A percentile compares a stretch with the other conserved stretches of the same genome.
These are phyloP conservation scores for Chascanopsetta lugubris DNA, from an alignment of 2,113 vertebrate species.

Conservation along the genomic window DNA sequence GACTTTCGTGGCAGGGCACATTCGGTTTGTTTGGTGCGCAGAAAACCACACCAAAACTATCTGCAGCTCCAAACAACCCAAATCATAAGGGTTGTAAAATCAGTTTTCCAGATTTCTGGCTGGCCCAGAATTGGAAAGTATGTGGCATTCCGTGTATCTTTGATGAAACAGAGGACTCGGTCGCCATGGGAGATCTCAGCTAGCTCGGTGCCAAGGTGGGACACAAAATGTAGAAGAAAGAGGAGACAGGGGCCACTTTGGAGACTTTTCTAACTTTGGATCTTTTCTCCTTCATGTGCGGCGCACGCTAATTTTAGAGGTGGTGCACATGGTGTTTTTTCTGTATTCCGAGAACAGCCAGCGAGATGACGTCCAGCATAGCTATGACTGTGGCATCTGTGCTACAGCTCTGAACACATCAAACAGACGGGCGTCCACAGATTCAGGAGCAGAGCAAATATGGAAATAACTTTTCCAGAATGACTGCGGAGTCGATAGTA, in stretches of 20 bases:
- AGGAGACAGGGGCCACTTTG: conserved; percentile 58
- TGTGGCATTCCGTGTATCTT: conserved; percentile 70
- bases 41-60: conserved; percentile 78
- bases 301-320: conserved; percentile 78
- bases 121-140: conserved; percentile 73
- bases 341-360: conserved; percentile 76
- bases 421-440: conserved; percentile 78
- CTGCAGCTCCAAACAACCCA: conserved; percentile 75
- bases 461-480: conserved; percentile 82
- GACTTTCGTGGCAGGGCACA: conserved; percentile 51
- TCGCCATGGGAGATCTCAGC: conserved; percentile 49
- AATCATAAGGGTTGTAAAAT: conserved; percentile 76
- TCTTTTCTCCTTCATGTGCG: conserved; percentile 58
- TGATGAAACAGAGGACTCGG: conserved; percentile 66
- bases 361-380: conserved; percentile 78
- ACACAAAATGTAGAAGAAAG: conserved; percentile 59
- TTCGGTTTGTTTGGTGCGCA: conserved; percentile 60
- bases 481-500: conserved; percentile 62
- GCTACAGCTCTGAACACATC: conserved; percentile 84
- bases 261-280: conserved; percentile 62
- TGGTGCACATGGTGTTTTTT: conserved; percentile 72
- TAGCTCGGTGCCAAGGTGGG: conserved; percentile 62
- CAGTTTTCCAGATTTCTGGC: conserved; percentile 82
- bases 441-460: conserved; percentile 75
- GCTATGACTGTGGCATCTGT: conserved; percentile 80